Base-by-base conservation (phyloP, 1,140 invertebrate species). In the Trachymyrmex cornetzi region DNA sequence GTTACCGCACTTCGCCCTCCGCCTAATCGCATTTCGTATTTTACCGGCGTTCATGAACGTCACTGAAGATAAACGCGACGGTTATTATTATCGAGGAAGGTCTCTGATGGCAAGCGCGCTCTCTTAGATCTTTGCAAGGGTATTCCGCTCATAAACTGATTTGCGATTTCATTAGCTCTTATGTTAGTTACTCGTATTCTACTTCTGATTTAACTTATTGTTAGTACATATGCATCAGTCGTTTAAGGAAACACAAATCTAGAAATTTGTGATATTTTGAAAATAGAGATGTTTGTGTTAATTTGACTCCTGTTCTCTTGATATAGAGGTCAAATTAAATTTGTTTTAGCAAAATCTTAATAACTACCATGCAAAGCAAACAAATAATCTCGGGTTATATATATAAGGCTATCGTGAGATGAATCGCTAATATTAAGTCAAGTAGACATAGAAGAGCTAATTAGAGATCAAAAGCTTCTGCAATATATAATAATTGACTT, bases 11-110 rank as follows among this genome's bases (percentile, higher is more conserved):
- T 63, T 34, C 11, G 34, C 27, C 12, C 57, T 75, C n/a, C 34
- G 44, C 27, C 50, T 44, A 80, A 66, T 77, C 34, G 19, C 24
- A 64, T 77, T 63, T 77, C 48, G 72, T 64, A 19, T 85, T 77
- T 85, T 63, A 69, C 48, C 30, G 53, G 30, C 30, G n/a, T 34
- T 9, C 50, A 53, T 44, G 79, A 81, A 24, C 48, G 64, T 38
- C 34, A n/a, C 30, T 14, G 50, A 81, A 34, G 50, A 81, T 44
- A 34, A 81, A 71, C 34, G 79, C n/a, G 48, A 30, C 64, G 50
- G n/a, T 71, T 48, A 30, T 59, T 80, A 67, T 81, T 71, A 81
- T 81, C 14, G 53, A 44, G 14, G 16, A 38, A 59, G 55, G 3
- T 38, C 14, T 38, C 14, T 7, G 27, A 38, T 24, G 24, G 63